Evolutionary conservation across 2,113 vertebrate species (phyloP).

Genomic region (pig (Sus scrofa)): DNA sequence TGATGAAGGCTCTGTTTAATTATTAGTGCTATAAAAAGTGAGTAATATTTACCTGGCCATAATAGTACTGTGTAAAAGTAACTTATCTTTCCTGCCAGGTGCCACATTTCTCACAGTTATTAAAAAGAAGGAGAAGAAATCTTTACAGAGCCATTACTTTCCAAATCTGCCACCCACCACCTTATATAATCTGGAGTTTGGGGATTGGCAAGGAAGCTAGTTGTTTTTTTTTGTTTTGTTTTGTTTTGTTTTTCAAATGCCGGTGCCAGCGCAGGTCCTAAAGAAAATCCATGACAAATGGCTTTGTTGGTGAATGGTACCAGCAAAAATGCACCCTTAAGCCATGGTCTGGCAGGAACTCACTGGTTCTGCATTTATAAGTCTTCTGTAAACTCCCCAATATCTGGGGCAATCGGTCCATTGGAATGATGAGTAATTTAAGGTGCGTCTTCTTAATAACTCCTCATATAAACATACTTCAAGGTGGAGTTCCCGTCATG

Average conservation of each 20-base stretch:
- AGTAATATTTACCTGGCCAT: constrained; percentile 85
- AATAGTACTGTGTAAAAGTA: constrained; percentile 81
- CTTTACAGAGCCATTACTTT: constrained; percentile 49
- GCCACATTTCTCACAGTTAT: constrained; percentile 87
- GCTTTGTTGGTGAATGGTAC: neutral
- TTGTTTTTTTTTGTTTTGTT: too few relatives aligned
- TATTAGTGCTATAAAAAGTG: constrained; percentile 86
- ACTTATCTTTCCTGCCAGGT: constrained; percentile 87
- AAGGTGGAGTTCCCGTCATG: neutral
- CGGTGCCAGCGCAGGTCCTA: neutral
- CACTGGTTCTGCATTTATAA: neutral
- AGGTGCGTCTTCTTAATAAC: neutral
- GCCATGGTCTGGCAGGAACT: neutral
- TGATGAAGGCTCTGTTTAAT: constrained; percentile 86
- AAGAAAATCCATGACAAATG: neutral
- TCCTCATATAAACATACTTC: neutral
- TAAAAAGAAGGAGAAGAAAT: constrained; percentile 79
- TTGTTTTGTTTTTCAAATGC: too few relatives aligned
- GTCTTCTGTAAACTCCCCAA: neutral
- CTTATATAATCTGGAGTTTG: neutral
- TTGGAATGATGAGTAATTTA: neutral
- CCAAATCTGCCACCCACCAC: constrained; percentile 33
- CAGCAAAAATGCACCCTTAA: neutral
- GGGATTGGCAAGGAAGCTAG: neutral
- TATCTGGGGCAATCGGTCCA: neutral